Evolutionary conservation across 2,888 invertebrate genomes (phyloP).

Genomic region (Marasmarcha lunaedactyla): DNA sequence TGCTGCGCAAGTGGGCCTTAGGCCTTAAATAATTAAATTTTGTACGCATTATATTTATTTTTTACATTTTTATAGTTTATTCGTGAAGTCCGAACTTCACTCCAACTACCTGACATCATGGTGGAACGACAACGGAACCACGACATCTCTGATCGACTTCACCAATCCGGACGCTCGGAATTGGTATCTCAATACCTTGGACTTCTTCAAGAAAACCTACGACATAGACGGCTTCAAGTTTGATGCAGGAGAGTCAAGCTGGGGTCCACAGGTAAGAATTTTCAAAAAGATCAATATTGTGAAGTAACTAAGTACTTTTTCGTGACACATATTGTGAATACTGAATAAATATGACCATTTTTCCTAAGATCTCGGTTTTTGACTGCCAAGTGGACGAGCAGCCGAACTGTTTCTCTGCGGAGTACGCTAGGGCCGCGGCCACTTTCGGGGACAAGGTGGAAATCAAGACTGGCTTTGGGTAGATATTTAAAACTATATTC

Average conservation of each 20-base stretch:
- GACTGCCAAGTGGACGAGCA: conserved; percentile 44
- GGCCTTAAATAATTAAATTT: too few relatives aligned
- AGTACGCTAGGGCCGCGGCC: conserved; percentile 68
- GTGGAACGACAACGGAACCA: conserved; percentile 63
- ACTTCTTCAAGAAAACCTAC: conserved; percentile 61
- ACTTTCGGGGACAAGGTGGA: conserved; percentile 73
- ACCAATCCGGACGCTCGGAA: conserved; percentile 74
- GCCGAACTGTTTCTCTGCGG: conserved; percentile 68
- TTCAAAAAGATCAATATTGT: too few relatives aligned
- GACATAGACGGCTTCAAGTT: conserved; percentile 84
- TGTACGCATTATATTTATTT: too few relatives aligned
- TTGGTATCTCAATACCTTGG: conserved; percentile 69
- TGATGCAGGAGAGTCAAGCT: conserved; percentile 81
- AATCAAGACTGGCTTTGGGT: conserved; percentile 53
- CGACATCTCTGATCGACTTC: conserved; percentile 76
- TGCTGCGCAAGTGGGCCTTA: too few relatives aligned
- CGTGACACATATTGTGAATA: too few relatives aligned
- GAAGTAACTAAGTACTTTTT: too few relatives aligned
- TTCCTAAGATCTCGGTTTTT: conserved; percentile 42
- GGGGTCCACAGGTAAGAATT: conserved; percentile 66
- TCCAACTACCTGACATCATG: conserved; percentile 43
- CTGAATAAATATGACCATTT: too few relatives aligned
- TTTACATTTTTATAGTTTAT: conserved; percentile 44
- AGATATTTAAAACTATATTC: too few relatives aligned
- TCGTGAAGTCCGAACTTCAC: conserved; percentile 56